Base-by-base conservation (phyloP, 2,113 vertebrate species). In the Mohoua ochrocephala region DNA sequence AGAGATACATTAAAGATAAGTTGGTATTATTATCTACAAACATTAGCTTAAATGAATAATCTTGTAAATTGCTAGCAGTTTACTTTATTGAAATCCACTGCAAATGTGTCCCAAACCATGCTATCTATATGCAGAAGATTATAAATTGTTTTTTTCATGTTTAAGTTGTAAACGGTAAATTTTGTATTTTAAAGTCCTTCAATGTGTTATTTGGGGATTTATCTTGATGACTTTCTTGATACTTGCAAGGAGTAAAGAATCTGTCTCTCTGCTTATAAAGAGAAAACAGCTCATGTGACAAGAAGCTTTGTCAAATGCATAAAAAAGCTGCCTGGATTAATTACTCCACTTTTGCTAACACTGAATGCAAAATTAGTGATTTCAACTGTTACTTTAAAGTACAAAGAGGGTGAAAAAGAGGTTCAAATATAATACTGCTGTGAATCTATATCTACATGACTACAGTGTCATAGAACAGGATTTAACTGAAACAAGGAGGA, bases 271-370 rank as follows among this genome's bases (percentile, higher is more conserved):
- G 60, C 76, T 78, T 94, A 45, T 61, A 85, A 89, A 86, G 39
- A 80, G 15, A 86, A 94, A 92, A 84, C 28, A 67, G 82, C 65
- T 88, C 52, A 33, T 75, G 49, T 92, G 90, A 81, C 76, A 86
- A 24, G 45, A 86, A 86, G 64, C 73, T 95, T 77, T 94, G 88
- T 93, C 68, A 91, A 95, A 92, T 37, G 60, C 83, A 86, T 70
- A 49, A 84, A 86, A 93, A 94, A 89, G 22, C 87, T 91, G 60
- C 79, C 85, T 71, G 64, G 74, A 78, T 93, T 93, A 92, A 95
- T 94, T 91, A 92, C 78, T 91, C 68, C 73, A 79, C 47, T 90
- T 95, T 86, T 64, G 39, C 71, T 93, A 84, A 81, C 77, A 81
- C 4, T 28, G 52, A 89, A 94, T 78, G 71, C 42, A 71, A 89